phyloP scores from a whole-genome alignment of 2,113 vertebrate species.

The Miniopterus natalensis region DNA sequence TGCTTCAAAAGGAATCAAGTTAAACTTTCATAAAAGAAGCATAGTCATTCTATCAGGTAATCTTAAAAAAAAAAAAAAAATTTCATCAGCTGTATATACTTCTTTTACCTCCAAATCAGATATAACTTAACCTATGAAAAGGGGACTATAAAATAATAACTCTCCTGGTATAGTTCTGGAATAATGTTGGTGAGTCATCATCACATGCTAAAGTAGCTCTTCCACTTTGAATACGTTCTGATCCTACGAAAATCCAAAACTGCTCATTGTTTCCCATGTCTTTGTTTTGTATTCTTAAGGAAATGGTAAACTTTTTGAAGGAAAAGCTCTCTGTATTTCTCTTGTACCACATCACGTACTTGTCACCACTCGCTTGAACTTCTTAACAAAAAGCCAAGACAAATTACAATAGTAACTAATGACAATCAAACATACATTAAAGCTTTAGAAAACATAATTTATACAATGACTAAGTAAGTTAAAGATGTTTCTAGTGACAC shows the following conservation, averaged over 20 bases:
- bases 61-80: neutral
- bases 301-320: neutral
- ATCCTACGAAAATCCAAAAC: neutral
- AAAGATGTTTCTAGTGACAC: slow-evolving; percentile 4
- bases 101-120: neutral
- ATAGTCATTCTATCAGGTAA: neutral
- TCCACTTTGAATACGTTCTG: neutral
- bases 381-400: slow-evolving; percentile 26
- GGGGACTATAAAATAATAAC: neutral
- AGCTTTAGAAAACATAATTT: slow-evolving; percentile 28
- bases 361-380: neutral
- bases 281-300: neutral
- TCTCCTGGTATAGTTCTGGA: neutral
- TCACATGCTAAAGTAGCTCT: neutral
- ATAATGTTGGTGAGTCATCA: neutral
- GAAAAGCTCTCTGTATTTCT: neutral
- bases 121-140: neutral
- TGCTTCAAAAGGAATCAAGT: slow-evolving; percentile 3
- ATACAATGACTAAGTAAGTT: slow-evolving; percentile 1
- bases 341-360: neutral
- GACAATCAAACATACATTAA: neutral
- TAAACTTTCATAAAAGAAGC: neutral
- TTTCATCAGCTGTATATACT: neutral
- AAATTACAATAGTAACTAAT: neutral
- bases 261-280: neutral